Base-by-base conservation (phyloP, 2,113 vertebrate species). In the Austrofundulus limnaeus region DNA sequence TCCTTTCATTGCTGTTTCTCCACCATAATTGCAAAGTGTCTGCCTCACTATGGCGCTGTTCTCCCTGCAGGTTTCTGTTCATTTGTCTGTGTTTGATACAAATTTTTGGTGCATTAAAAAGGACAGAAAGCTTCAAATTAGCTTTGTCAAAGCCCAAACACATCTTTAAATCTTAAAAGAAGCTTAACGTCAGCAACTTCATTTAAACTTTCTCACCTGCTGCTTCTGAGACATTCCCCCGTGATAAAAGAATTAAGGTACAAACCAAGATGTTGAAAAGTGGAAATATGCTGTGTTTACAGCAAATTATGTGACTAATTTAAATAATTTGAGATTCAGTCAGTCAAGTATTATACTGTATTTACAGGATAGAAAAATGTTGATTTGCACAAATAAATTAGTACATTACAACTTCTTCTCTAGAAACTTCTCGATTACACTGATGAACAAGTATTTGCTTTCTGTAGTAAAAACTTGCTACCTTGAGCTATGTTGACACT, bases 1-100 rank as follows among this genome's bases (percentile, higher is more conserved):
- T 66, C 69, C 85, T 83, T 87, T 90, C 87, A 90, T 88, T 88
- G 70, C 75, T 39, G 61, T 70, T 83, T 79, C 70, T 73, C 59
- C 64, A 60, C 69, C 61, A 61, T 65, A 83, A 71, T 66, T 85
- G 78, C 84, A 67, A 83, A 86, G 64, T 73, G 73, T 81, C 73
- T 82, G 70, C 59, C 48, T 62, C 56, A 70, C 79, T 83, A 74
- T 78, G 84, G 39, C 62, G 57, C 72, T 61, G 59, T 78, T 57
- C 74, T 81, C 56, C 61, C 53, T 66, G 61, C 34, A 78, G 59
- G 57, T 77, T 73, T 84, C 74, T 71, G 65, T 61, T 25, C 8
- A 62, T 75, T 70, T 68, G 75, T 88, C 77, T 82, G 75, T 70
- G 82, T 84, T 85, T 79, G 48, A 56, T 55, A 57, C 61, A 70